Evolutionary conservation across 1,140 invertebrate species (phyloP), one percentile per base, ranked within the genome.

Genomic region (Nixonia krombeini): DNA sequence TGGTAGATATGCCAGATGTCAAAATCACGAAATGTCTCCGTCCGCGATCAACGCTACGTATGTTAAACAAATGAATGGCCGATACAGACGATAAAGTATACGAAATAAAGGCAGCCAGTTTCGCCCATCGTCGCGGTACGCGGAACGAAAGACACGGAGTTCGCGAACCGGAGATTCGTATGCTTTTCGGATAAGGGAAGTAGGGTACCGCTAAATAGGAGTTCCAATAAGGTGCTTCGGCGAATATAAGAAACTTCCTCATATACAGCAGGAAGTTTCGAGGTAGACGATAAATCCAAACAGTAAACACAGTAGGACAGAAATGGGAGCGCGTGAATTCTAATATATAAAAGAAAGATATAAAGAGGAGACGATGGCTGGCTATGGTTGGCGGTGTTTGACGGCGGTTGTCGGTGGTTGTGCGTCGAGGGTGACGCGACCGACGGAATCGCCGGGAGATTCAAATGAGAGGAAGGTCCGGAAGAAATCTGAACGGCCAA

Each of bases 281-380:
- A 29, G 35, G 21, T 51, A 58, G 70, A 56, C 31, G 74, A 79
- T 80, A 81, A 82, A 84, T 82, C 82, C 82, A 83, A 83, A 84
- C 72, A 78, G 82, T 82, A 84, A 83, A 84, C 79, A 84, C 69
- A 69, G 64, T 45, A 44, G 62, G 47, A 40, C 15, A 52, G 51
- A 55, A 58, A 63, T 38, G 42, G 57, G 45, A 65, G 40, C 29
- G 45, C 9, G 49, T 57, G 76, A 80, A 79, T 81, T 78, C 74
- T 81, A 80, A 81, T 83, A 79, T 82, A 83, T 82, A 84, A 84
- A 83, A 83, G 81, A 84, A 83, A 83, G 81, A 84, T 84, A 81
- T 82, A 80, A 82, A 76, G 72, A 61, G 56, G 47, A 31, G 46
- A 31, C n/a, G n/a, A n/a, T n/a, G n/a, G 53, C 40, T 70, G 64